Evolutionary conservation across 1,140 invertebrate genomes (phyloP).

Genomic region (Euglossa dilemma): DNA sequence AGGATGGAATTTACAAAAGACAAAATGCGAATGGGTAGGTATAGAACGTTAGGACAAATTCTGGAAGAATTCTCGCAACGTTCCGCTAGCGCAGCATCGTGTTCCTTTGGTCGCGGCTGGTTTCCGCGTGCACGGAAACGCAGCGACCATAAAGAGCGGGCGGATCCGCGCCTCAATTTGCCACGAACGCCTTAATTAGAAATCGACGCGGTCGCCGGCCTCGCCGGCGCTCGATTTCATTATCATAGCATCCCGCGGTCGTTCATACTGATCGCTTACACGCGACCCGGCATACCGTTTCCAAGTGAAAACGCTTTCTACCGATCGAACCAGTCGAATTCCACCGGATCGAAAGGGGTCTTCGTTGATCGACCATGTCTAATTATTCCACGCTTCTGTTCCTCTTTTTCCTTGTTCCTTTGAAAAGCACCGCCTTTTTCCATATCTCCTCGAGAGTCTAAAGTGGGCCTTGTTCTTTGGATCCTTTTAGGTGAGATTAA

Average conservation of each 20-base stretch:
- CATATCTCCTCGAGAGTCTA: background rate
- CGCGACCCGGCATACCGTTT: slow-evolving; percentile 14
- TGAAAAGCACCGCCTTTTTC: background rate
- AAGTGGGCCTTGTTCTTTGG: background rate
- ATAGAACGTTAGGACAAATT: too few species aligned
- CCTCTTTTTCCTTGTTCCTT: too few species aligned
- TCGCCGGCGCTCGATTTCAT: slow-evolving; percentile 49
- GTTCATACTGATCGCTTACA: slow-evolving; percentile 23
- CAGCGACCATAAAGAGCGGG: background rate
- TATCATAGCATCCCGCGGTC: slow-evolving; percentile 44
- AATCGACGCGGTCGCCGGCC: slow-evolving; percentile 21
- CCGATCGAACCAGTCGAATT: slow-evolving; percentile 67
- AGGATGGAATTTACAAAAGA: too few species aligned
- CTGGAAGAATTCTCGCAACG: too few species aligned
- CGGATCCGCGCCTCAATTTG: background rate
- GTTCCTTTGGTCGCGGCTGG: background rate
- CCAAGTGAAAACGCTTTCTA: slow-evolving; percentile 78
- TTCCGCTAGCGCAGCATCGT: background rate
- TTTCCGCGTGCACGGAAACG: background rate
- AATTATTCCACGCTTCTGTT: background rate
- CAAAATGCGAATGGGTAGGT: too few species aligned
- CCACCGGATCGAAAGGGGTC: slow-evolving; percentile 24
- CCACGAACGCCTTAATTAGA: slow-evolving; percentile 32
- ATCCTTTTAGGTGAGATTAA: too few species aligned
- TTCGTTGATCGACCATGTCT: background rate